A percentile compares a stretch with the other conserved stretches of the same genome.
Evolutionary conservation across 2,797 vertebrate species (phyloP).

Genomic region (Tapera naevia): DNA sequence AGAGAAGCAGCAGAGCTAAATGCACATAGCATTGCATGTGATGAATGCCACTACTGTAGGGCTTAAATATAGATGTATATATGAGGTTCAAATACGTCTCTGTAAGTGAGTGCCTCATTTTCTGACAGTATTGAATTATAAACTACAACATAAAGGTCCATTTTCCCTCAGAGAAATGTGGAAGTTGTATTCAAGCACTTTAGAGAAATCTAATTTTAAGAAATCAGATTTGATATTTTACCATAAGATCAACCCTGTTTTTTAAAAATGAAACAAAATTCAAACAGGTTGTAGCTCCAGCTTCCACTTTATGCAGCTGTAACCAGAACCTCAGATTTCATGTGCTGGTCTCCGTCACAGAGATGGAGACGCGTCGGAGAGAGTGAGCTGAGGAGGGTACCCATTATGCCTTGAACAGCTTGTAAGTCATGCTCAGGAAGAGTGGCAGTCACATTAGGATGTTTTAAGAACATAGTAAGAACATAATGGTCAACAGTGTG

Average conservation of each 20-base stretch:
- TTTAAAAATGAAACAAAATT: background rate
- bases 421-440: background rate
- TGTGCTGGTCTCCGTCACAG: background rate
- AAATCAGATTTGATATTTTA: background rate
- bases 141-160: background rate
- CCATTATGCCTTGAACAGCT: background rate
- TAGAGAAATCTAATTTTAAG: background rate
- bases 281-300: background rate
- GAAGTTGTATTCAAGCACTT: background rate
- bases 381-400: background rate
- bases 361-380: background rate
- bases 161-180: background rate
- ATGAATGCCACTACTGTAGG: background rate
- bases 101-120: background rate
- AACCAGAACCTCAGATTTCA: background rate
- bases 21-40: rapidly evolving
- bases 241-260: background rate
- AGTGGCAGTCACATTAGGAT: background rate
- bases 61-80: background rate
- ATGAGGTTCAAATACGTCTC: background rate
- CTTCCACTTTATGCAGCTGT: background rate
- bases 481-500: background rate
- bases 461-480: background rate
- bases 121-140: background rate
- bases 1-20: conserved; percentile 26